phyloP scores from a whole-genome alignment of 2,888 invertebrate species.

The Periphyllus acericola region DNA sequence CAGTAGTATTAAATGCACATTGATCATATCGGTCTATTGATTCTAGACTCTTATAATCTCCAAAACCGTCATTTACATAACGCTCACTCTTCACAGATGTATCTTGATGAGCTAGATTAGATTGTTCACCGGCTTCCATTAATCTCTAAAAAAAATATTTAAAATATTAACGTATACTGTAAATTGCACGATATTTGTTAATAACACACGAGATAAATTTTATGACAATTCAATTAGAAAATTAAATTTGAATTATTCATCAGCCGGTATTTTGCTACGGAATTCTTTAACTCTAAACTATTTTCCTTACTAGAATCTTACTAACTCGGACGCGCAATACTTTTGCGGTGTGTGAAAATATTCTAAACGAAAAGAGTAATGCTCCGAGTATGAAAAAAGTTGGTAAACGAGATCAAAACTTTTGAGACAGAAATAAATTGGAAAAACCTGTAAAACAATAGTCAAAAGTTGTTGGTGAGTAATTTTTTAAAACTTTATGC shows the following conservation, averaged over 20 bases:
- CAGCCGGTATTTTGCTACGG: neutral
- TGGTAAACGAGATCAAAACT: slow-evolving; percentile 47
- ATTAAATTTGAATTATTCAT: neutral
- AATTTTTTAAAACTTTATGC: slow-evolving; percentile 49
- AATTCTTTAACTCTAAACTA: neutral
- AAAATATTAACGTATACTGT: neutral
- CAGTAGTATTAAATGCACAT: slow-evolving; percentile 83
- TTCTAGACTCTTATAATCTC: slow-evolving; percentile 50
- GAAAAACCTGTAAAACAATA: slow-evolving; percentile 52
- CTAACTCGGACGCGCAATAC: neutral
- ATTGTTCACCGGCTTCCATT: slow-evolving; percentile 91
- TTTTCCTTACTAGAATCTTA: neutral
- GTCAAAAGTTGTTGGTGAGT: slow-evolving; percentile 14
- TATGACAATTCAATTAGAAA: neutral
- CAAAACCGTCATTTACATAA: slow-evolving; percentile 39
- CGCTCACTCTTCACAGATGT: slow-evolving; percentile 48
- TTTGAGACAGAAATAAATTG: slow-evolving; percentile 60
- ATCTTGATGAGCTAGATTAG: slow-evolving; percentile 74
- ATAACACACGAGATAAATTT: neutral
- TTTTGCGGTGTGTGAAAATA: slow-evolving; percentile 15
- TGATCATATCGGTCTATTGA: slow-evolving; percentile 71
- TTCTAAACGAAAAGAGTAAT: neutral
- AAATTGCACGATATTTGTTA: neutral
- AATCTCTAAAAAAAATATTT: slow-evolving; percentile 75
- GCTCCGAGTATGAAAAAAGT: slow-evolving; percentile 42